These are phyloP conservation scores for Iphiclides podalirius DNA, from an alignment of 2,888 invertebrate genomes.

Conservation along the genomic window DNA sequence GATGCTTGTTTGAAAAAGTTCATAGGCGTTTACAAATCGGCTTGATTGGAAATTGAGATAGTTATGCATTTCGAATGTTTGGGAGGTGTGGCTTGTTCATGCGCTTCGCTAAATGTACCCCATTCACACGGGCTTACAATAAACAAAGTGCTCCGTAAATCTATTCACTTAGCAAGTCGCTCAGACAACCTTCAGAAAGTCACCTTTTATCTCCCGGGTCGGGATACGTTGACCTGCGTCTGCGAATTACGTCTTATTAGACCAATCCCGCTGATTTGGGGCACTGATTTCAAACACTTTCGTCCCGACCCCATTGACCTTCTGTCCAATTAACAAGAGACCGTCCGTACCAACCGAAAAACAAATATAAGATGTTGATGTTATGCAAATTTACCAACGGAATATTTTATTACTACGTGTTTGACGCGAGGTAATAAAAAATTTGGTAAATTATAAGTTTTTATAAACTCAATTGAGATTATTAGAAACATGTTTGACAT, in stretches of 20 bases:
- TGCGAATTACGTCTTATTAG: constrained; percentile 21
- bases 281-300: constrained; percentile 20
- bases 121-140: neutral
- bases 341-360: neutral
- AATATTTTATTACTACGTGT: no score
- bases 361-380: neutral
- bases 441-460: no score
- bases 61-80: no score
- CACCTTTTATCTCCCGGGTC: constrained; percentile 27
- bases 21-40: no score
- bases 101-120: neutral
- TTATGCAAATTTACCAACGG: no score
- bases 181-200: constrained; percentile 27
- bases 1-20: no score
- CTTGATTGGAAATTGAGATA: no score
- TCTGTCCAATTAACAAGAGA: neutral
- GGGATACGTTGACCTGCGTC: constrained; percentile 32
- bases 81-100: no score
- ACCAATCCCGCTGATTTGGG: constrained; percentile 19
- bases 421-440: no score
- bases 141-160: neutral
- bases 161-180: constrained; percentile 1
- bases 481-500: no score
- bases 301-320: constrained; percentile 3
- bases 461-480: no score